phyloP scores from a whole-genome alignment of 2,888 invertebrate species.

The Sipha maydis region DNA sequence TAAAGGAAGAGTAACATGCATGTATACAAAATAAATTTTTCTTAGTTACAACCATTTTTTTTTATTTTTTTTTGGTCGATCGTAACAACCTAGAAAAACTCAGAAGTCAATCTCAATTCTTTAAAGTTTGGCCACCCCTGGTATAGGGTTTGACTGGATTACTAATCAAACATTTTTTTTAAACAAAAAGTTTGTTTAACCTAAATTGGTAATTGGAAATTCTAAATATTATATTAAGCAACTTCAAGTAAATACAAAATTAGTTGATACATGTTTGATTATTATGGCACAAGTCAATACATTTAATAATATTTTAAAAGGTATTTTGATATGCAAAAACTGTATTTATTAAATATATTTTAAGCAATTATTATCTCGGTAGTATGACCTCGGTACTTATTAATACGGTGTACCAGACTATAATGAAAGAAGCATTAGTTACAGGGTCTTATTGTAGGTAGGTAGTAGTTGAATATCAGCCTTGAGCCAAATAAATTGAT shows the following conservation, averaged over 20 bases:
- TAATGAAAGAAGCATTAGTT: conserved; percentile 43
- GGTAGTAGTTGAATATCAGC: conserved; percentile 37
- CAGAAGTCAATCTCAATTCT: too few species aligned
- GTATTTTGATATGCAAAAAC: not conserved
- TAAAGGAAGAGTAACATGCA: too few species aligned
- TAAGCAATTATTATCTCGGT: conserved; percentile 40
- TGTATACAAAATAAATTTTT: too few species aligned
- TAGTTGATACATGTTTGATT: not conserved
- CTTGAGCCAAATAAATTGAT: conserved; percentile 40
- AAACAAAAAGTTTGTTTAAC: not conserved
- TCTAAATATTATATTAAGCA: not conserved
- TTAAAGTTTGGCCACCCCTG: too few species aligned
- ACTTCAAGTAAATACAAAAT: not conserved
- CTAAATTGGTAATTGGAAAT: not conserved
- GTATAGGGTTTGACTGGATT: not conserved
- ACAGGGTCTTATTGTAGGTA: conserved; percentile 30
- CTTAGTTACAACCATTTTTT: too few species aligned
- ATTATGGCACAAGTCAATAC: not conserved
- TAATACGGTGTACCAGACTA: conserved; percentile 7
- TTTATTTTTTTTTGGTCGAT: too few species aligned
- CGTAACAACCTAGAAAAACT: too few species aligned
- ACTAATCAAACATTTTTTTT: not conserved
- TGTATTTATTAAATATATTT: conserved; percentile 7
- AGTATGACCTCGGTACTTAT: conserved; percentile 44
- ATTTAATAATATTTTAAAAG: not conserved